These are phyloP conservation scores for Doryteuthis pealeii DNA, from an alignment of 1,140 invertebrate species.

Conservation along the genomic window DNA sequence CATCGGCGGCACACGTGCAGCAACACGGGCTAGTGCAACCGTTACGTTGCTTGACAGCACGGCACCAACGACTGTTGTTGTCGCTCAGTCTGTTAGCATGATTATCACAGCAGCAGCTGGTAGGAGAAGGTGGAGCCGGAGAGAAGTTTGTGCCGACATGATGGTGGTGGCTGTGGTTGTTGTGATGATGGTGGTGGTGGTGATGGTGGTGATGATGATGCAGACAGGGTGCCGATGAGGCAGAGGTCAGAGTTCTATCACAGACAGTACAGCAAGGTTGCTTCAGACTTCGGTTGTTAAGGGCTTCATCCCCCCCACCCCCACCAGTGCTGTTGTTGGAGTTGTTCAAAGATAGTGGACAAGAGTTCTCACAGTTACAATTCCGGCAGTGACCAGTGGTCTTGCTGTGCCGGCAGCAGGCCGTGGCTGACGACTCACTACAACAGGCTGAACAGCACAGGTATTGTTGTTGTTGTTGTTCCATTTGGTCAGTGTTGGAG, in stretches of 20 bases:
- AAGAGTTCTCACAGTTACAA: slow-evolving; percentile 6
- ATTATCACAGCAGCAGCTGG: not conserved
- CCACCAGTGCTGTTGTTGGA: not conserved
- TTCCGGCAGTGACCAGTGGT: not conserved
- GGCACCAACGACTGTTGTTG: not conserved
- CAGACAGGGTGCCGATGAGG: not conserved
- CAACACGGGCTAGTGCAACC: not conserved
- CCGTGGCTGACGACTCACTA: not conserved
- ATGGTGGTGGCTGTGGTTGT: slow-evolving; percentile 5
- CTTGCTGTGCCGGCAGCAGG: slow-evolving; percentile 4
- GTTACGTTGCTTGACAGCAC: not conserved
- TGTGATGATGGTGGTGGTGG: not conserved
- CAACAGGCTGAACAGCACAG: not conserved
- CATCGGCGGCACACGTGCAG: not conserved
- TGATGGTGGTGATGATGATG: not conserved
- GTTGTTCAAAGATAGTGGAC: not conserved
- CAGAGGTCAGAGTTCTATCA: not conserved
- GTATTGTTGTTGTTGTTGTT: not conserved
- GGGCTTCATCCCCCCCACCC: not conserved
- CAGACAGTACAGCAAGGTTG: slow-evolving; percentile 4
- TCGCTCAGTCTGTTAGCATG: not conserved
- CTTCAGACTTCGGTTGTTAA: not conserved
- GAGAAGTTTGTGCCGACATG: not conserved
- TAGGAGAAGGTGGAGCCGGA: not conserved
- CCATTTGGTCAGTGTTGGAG: not conserved